A percentile compares a stretch with the other conserved stretches of the same genome.
These are phyloP conservation scores for Odiellus spinosus DNA, from an alignment of 2,888 invertebrate species.

Conservation along the genomic window DNA sequence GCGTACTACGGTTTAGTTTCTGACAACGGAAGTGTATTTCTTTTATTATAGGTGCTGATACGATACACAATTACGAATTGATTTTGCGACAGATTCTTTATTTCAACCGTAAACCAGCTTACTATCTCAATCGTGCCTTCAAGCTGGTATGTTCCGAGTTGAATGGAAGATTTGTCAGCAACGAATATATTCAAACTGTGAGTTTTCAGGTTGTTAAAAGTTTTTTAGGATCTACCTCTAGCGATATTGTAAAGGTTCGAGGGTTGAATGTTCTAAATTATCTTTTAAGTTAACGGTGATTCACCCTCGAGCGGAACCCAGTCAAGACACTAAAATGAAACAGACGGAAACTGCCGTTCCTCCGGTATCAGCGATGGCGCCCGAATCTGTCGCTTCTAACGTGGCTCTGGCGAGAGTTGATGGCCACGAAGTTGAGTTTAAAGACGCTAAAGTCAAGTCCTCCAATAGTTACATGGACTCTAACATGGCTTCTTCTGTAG, in stretches of 20 bases:
- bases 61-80: conserved; percentile 23
- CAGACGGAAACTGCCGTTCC: not conserved
- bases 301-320: conserved; percentile 50
- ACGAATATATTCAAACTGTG: conserved; percentile 85
- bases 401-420: conserved; percentile 45
- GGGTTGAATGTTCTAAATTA: too few species aligned
- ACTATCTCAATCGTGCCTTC: conserved; percentile 86
- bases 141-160: conserved; percentile 88
- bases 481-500: conserved; percentile 19
- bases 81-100: conserved; percentile 47
- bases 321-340: conserved; percentile 8
- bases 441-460: conserved; percentile 34
- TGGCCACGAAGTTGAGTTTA: conserved; percentile 46
- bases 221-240: not conserved
- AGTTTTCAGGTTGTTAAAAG: conserved; percentile 23
- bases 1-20: too few species aligned
- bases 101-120: conserved; percentile 89
- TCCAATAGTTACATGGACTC: conserved; percentile 27
- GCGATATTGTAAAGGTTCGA: not conserved
- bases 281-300: conserved; percentile 70
- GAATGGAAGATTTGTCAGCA: conserved; percentile 81
- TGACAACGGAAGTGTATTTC: too few species aligned
- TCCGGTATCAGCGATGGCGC: conserved; percentile 1
- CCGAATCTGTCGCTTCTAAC: conserved; percentile 8
- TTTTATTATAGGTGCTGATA: conserved; percentile 17